Percentiles rank a stretch among this genome's conserved stretches.
These are phyloP conservation scores for Ceratina japonica DNA, from an alignment of 1,140 invertebrate species.

Conservation along the genomic window DNA sequence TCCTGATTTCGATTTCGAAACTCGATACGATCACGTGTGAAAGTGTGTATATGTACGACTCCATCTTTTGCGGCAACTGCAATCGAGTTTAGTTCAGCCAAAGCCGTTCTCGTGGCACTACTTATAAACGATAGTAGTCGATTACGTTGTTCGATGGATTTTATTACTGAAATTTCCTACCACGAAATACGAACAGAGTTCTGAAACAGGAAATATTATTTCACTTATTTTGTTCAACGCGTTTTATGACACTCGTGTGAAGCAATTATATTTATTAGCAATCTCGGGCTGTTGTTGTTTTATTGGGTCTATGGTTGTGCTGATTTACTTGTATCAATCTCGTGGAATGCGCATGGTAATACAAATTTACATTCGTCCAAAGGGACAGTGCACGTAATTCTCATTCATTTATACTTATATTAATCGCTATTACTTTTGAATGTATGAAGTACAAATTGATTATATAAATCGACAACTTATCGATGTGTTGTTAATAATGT, in stretches of 20 bases:
- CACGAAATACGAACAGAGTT: not conserved
- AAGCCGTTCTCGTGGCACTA: not conserved
- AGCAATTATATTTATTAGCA: too few relatives aligned
- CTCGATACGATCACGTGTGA: conserved; percentile 3
- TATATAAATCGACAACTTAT: too few relatives aligned
- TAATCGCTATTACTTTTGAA: too few relatives aligned
- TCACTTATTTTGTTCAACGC: too few relatives aligned
- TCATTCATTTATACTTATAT: too few relatives aligned
- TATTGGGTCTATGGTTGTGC: too few relatives aligned
- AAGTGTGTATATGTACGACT: not conserved
- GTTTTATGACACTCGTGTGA: too few relatives aligned
- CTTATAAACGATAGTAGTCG: not conserved
- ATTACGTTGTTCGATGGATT: not conserved
- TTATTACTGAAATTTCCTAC: not conserved
- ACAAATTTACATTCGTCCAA: not conserved
- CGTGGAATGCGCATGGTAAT: not conserved
- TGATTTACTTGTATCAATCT: not conserved
- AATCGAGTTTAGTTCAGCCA: not conserved
- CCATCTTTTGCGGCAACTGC: not conserved
- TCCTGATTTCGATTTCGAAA: not conserved
- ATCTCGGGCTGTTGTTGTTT: too few relatives aligned
- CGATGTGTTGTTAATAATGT: too few relatives aligned
- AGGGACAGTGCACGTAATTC: not conserved
- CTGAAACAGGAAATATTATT: not conserved
- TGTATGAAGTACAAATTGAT: too few relatives aligned